These are phyloP conservation scores for Pristionchus entomophagus DNA, from an alignment of 2,888 invertebrate species.

Conservation along the genomic window DNA sequence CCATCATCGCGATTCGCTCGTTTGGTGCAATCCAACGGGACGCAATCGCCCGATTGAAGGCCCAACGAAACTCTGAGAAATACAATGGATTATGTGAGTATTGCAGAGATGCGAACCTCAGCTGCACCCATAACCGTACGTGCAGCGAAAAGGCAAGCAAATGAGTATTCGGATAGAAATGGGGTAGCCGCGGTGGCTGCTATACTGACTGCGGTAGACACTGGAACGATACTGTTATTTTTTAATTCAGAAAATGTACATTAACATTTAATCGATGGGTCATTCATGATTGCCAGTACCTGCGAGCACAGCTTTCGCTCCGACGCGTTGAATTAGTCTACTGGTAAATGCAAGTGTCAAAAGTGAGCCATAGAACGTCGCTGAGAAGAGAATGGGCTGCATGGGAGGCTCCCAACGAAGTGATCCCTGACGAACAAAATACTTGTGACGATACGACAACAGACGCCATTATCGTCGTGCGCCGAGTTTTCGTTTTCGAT, in stretches of 20 bases:
- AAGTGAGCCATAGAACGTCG: slow-evolving; percentile 65
- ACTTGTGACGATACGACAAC: not conserved
- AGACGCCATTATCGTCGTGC: not conserved
- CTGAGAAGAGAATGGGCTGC: slow-evolving; percentile 64
- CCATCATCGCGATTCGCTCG: not conserved
- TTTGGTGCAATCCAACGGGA: not conserved
- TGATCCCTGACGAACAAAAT: slow-evolving; percentile 54
- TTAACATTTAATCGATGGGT: too few species aligned
- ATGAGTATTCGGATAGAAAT: slow-evolving; percentile 48
- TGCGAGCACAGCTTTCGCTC: slow-evolving; percentile 61
- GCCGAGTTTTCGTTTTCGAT: not conserved
- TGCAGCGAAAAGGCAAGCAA: slow-evolving; percentile 54
- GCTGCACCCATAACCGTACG: slow-evolving; percentile 66
- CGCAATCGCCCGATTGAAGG: slow-evolving; percentile 1
- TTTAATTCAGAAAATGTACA: too few species aligned
- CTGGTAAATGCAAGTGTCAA: slow-evolving; percentile 62
- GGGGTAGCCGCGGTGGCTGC: not conserved
- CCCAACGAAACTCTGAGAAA: not conserved
- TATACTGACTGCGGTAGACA: not conserved
- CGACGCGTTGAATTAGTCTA: slow-evolving; percentile 63
- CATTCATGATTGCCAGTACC: too few species aligned
- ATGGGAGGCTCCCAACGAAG: slow-evolving; percentile 59
- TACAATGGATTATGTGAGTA: too few species aligned
- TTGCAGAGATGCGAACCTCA: slow-evolving; percentile 55
- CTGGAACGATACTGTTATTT: too few species aligned